Base-by-base conservation (phyloP, 2,797 vertebrate species). In the Ispidina picta region DNA sequence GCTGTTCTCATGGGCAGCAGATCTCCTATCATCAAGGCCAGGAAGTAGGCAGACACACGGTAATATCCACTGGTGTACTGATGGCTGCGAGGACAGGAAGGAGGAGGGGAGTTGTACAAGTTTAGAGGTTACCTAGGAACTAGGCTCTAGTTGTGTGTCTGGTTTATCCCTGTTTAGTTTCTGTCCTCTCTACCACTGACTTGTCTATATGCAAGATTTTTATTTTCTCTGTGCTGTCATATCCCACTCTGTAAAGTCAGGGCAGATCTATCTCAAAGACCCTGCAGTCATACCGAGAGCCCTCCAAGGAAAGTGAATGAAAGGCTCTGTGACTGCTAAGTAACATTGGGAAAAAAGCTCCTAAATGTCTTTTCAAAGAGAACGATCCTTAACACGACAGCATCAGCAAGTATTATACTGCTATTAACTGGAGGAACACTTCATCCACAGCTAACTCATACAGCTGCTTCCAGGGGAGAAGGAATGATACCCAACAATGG, bases 51-150 rank as follows among this genome's bases (percentile, higher is more conserved):
- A 75, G 97, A 97, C 49, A 97, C 93, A 71, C 94, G 93, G 65
- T 97, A 97, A 90, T 97, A 97, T 72, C 97, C 97, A 59, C 97
- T 97, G 91, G 95, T 97, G 68, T 97, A 97, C 89, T 97, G 96
- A 89, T 97, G 97, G 82, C 97, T 97, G 93, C 0, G 43, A 94
- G 84, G 83, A 95, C 86, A 95, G 77, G 85, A 95, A 90, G 85
- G 89, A 90, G 85, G 89, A 83, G 76, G 72, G 81, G 81, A 84
- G 75, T 83, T 87, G 81, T 15, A 88, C 74, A 90, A 43, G 35
- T 92, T 93, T 91, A 93, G 63, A 91, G n/a, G 35, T 71, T 66
- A 68, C 43, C 39, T 17, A 52, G 44, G 64, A 87, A 88, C 56
- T 29, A 58, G 60, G 55, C 28, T 92, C 51, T 65, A 60, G 52